phyloP scores from a whole-genome alignment of 2,113 vertebrate genomes.

The Chionodraco myersi region DNA sequence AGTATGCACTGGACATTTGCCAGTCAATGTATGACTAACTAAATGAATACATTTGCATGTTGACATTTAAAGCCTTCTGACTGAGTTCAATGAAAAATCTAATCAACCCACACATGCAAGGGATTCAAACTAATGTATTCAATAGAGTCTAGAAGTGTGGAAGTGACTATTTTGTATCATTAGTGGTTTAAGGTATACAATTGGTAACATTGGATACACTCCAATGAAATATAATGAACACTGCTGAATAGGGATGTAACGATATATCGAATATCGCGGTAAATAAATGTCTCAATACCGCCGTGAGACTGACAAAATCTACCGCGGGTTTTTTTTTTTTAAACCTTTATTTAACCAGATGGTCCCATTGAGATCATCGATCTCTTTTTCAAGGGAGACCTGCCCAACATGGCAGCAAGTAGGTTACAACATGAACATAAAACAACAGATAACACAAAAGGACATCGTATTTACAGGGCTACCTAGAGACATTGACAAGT shows the following conservation, averaged over 20 bases:
- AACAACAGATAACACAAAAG: too few relatives aligned
- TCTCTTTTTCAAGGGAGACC: too few relatives aligned
- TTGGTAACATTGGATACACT: neutral
- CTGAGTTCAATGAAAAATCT: constrained; percentile 20
- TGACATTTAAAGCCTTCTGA: neutral
- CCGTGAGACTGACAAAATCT: too few relatives aligned
- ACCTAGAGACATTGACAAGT: too few relatives aligned
- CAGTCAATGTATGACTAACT: constrained; percentile 4
- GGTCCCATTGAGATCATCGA: too few relatives aligned
- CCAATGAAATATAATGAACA: neutral
- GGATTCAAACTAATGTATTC: constrained; percentile 19
- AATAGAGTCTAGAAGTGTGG: neutral
- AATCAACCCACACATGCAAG: constrained; percentile 10
- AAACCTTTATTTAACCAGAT: too few relatives aligned
- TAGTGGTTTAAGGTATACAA: neutral
- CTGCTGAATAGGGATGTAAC: neutral
- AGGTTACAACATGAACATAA: too few relatives aligned
- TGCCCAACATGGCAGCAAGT: too few relatives aligned
- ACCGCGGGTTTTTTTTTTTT: too few relatives aligned
- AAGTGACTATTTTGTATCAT: neutral
- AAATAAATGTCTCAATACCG: too few relatives aligned
- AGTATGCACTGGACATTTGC: neutral
- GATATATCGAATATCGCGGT: too few relatives aligned
- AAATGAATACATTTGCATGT: constrained; percentile 15
- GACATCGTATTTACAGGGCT: too few relatives aligned